Base-by-base conservation (phyloP, 2,113 vertebrate genomes). In the Toxotes chatareus region DNA sequence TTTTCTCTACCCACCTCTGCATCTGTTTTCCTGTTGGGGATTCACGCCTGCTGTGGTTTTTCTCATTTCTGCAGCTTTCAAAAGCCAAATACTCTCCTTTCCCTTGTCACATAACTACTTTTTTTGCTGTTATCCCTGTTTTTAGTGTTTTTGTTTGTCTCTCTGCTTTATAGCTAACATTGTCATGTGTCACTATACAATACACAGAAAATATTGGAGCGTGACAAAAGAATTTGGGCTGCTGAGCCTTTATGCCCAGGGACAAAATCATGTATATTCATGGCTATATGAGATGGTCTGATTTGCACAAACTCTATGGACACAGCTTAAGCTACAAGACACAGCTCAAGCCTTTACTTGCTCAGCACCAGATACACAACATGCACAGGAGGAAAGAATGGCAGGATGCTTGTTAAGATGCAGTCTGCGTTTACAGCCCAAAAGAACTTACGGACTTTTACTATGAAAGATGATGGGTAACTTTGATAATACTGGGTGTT, bases 31-130 rank as follows among this genome's bases (percentile, higher is more conserved):
- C 6, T 69, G 5, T 16, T 55, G 17, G 61, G 57, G 11, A 57
- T 76, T 55, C 49, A 55, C 9, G 23, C 57, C 57, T 21, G n/a
- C 16, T 73, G 49, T 4, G 53, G 63, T 68, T 72, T 61, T 61
- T n/a, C 1, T 73, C 0, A 79, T 80, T 73, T 80, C 16, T 46
- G 14, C 61, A 72, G n/a, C 66, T 68, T 46, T 70, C n/a, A 67
- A 72, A 72, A 72, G 49, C 27, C 64, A 86, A 78, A 80, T 9
- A 27, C 16, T 71, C 38, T 11, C 4, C 53, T 73, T 73, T 64
- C 21, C 44, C 4, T 55, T 23, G 57, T 73, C 10, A 27, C 13
- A 16, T 10, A 23, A 66, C 68, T 51, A 63, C 55, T 59, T 68
- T 70, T 57, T 14, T 57, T 36, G 6, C 49, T 57, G 36, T 68